phyloP scores from a whole-genome alignment of 2,888 invertebrate species.

The Nomada ruficornis region DNA sequence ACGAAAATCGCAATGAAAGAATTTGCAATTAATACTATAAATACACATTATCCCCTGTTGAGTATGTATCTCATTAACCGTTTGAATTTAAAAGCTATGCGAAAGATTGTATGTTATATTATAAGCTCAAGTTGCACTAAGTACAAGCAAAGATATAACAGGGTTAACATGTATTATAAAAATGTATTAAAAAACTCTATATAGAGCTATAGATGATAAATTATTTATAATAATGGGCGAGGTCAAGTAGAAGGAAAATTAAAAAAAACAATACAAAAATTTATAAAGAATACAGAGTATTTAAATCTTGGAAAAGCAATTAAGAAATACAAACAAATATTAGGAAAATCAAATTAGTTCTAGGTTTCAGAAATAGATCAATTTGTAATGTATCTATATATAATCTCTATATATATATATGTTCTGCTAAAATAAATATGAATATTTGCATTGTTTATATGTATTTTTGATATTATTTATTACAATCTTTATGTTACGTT shows the following conservation, averaged over 20 bases:
- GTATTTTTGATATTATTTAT: not conserved
- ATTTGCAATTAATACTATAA: constrained; percentile 9
- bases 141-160: constrained; percentile 81
- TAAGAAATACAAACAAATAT: constrained; percentile 82
- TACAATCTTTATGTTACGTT: not conserved
- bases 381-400: not conserved
- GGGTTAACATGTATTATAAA: constrained; percentile 80
- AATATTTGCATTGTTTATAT: constrained; percentile 28
- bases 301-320: constrained; percentile 81
- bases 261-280: constrained; percentile 82
- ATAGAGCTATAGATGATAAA: constrained; percentile 81
- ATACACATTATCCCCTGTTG: not conserved
- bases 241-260: constrained; percentile 79
- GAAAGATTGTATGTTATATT: constrained; percentile 62
- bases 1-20: not conserved
- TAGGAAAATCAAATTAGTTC: constrained; percentile 60
- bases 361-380: not conserved
- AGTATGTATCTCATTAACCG: constrained; percentile 10
- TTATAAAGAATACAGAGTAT: constrained; percentile 83
- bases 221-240: constrained; percentile 79
- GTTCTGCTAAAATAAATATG: constrained; percentile 24
- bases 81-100: constrained; percentile 41
- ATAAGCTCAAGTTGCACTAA: constrained; percentile 77
- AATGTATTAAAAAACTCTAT: constrained; percentile 84
- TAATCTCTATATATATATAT: constrained; percentile 11